A percentile compares a stretch with the other conserved stretches of the same genome.
Conservation (phyloP, 1,140 invertebrate species). For the Drosophila tsacasi region DNA sequence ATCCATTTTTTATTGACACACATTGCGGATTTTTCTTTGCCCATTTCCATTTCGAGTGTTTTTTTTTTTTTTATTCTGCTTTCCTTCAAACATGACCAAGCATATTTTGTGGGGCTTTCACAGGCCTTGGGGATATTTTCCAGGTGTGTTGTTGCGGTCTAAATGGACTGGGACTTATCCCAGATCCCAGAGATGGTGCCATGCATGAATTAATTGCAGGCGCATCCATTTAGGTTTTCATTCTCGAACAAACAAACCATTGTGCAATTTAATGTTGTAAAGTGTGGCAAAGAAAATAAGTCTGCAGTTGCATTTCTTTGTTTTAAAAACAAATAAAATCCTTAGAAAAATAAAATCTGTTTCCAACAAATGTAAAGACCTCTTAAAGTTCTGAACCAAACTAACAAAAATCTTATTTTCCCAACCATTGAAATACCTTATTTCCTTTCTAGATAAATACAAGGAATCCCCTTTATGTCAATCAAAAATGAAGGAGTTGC, state of each 20-base stretch:
- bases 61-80: neutral
- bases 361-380: neutral
- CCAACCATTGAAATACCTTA: neutral
- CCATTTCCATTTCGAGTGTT: conserved; percentile 1
- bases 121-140: conserved; percentile 8
- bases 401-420: neutral
- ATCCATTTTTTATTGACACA: conserved; percentile 37
- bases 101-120: conserved; percentile 35
- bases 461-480: conserved; percentile 11
- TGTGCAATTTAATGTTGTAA: neutral
- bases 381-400: neutral
- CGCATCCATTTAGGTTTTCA: neutral
- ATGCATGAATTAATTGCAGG: conserved; percentile 2
- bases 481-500: conserved; percentile 18
- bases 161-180: conserved; percentile 40
- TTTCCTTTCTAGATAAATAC: conserved; percentile 11
- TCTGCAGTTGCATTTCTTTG: neutral
- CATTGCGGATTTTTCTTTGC: conserved; percentile 29
- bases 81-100: conserved; percentile 33
- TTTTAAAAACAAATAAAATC: no score
- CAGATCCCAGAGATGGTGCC: neutral
- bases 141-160: conserved; percentile 26
- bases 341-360: no score
- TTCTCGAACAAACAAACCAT: neutral
- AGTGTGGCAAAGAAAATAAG: neutral